Base-by-base conservation (phyloP, 2,888 invertebrate species). In the Cosmorhoe ocellata region DNA sequence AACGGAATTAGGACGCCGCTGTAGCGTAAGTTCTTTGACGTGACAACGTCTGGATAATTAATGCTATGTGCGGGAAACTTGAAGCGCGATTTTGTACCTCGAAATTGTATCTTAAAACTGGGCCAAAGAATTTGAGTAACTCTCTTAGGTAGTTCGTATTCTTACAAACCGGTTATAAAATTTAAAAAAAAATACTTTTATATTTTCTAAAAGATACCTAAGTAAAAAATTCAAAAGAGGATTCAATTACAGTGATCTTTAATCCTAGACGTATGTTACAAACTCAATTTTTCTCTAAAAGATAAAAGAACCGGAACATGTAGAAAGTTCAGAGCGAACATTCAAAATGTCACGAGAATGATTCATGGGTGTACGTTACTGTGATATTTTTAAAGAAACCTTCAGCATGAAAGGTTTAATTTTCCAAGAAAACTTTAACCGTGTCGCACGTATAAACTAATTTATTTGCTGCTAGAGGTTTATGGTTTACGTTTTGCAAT, bases 341-440 rank as follows among this genome's bases (percentile, higher is more conserved):
- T 52, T 51, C 49, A 51, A 54, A 59, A 56, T 44, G 54, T 54
- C 56, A 34, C 30, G 39, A 56, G 58, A 58, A 67, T 79, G 74
- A 77, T 79, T 74, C 66, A 76, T 76, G 58, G 58, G 56, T 68
- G 66, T 63, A 67, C 66, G 62, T 58, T 50, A 56, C 60, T 61
- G 64, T 65, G 67, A 62, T 64, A 65, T 67, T 67, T 65, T 66
- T 71, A 63, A 68, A 63, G 49, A 56, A 59, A 58, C 61, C 52
- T 55, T 64, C 42, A 31, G 37, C 41, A 46, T 42, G 13, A 38
- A 43, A 24, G 42, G 32, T 43, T 38, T 45, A 56, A 51, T 49
- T 46, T 55, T 39, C 47, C 37, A 37, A 36, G 37, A 44, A 43
- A 53, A 44, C 43, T 45, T 51, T 51, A 39, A 44, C 42, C 51